phyloP scores from a whole-genome alignment of 2,113 vertebrate genomes.

The Cottus gobio region DNA sequence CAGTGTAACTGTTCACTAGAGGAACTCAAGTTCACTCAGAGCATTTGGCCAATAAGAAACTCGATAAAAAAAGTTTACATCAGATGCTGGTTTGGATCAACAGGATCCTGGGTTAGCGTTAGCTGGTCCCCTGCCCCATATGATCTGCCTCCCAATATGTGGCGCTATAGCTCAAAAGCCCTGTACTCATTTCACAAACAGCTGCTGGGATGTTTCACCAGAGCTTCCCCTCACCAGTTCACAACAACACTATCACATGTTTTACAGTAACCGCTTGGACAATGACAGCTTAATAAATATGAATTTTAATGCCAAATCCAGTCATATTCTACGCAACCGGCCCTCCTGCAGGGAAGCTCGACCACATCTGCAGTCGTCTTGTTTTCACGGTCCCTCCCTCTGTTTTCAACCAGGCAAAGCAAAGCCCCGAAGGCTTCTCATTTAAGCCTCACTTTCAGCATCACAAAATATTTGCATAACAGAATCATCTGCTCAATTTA shows the following conservation, averaged over 20 bases:
- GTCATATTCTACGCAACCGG: background rate
- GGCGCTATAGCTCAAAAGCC: background rate
- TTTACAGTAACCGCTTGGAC: background rate
- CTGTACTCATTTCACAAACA: background rate
- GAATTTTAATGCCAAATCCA: background rate
- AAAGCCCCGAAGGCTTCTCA: constrained; percentile 37
- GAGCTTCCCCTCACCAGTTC: background rate
- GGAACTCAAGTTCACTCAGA: no score
- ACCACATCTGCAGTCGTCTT: constrained; percentile 27
- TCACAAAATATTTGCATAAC: constrained; percentile 56
- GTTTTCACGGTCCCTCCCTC: no score
- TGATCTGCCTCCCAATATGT: no score
- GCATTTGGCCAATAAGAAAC: no score
- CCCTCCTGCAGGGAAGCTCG: constrained; percentile 22
- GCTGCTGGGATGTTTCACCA: background rate
- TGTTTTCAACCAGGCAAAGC: constrained; percentile 15
- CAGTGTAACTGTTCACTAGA: no score
- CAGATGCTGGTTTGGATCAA: no score
- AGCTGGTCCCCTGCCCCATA: no score
- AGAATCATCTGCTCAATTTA: constrained; percentile 52
- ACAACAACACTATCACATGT: background rate
- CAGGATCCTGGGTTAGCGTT: no score
- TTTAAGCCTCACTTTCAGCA: constrained; percentile 37
- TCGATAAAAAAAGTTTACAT: no score
- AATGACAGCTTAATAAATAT: background rate